Evolutionary conservation across 2,888 invertebrate genomes (phyloP).

Genomic region (Ditula angustiorana): DNA sequence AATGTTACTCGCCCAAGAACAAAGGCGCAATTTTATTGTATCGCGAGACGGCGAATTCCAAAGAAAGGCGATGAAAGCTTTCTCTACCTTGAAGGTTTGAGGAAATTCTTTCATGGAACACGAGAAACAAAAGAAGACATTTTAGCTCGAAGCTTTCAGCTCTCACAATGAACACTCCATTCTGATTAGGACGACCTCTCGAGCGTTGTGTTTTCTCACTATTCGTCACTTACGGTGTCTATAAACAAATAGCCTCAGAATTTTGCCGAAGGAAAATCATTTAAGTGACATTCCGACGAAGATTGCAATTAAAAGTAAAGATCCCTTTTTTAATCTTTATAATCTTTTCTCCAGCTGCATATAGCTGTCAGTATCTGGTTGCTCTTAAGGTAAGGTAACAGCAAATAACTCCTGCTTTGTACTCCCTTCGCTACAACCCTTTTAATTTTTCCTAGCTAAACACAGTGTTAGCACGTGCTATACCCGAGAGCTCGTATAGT

Average conservation of each 20-base stretch:
- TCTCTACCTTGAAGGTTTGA: conserved; percentile 16
- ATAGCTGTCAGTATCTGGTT: too few species aligned
- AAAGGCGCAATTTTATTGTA: conserved; percentile 41
- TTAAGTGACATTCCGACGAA: too few species aligned
- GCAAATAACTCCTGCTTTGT: neutral
- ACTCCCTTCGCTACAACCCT: neutral
- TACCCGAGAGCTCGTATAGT: conserved; percentile 20
- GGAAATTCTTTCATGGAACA: conserved; percentile 28
- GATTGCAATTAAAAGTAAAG: too few species aligned
- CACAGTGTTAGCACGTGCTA: conserved; percentile 20
- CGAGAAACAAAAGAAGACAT: conserved; percentile 41
- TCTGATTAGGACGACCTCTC: conserved; percentile 34
- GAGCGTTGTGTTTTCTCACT: neutral
- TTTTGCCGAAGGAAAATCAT: neutral
- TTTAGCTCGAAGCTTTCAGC: conserved; percentile 34
- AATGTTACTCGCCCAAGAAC: conserved; percentile 25
- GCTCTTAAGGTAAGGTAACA: too few species aligned
- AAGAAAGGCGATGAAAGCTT: conserved; percentile 16
- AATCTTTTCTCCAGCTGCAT: too few species aligned
- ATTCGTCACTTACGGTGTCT: neutral
- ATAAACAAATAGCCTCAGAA: neutral
- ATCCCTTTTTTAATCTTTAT: too few species aligned
- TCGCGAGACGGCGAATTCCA: conserved; percentile 43
- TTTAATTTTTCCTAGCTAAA: conserved; percentile 15
- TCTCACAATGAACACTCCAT: conserved; percentile 34